These are phyloP conservation scores for Salvelinus sp. DNA, from an alignment of 2,113 vertebrate genomes.

Conservation along the genomic window DNA sequence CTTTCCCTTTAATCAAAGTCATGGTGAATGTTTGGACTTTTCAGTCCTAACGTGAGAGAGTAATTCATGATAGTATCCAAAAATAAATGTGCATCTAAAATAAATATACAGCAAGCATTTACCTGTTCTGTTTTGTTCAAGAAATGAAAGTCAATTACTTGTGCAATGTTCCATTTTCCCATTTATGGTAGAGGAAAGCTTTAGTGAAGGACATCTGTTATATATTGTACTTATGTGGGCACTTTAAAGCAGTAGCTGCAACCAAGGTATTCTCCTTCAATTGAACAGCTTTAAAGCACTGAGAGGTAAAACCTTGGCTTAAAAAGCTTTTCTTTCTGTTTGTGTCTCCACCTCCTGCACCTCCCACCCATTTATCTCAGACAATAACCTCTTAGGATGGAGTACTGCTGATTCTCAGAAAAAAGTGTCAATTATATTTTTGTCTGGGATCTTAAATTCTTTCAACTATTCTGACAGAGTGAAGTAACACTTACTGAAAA, in stretches of 20 bases:
- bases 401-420: neutral
- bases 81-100: too few species aligned
- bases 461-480: neutral
- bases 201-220: too few species aligned
- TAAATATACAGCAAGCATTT: too few species aligned
- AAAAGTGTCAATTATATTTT: neutral
- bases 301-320: neutral
- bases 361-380: too few species aligned
- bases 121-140: too few species aligned
- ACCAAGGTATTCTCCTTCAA: neutral
- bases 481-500: neutral
- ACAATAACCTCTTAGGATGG: neutral
- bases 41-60: too few species aligned
- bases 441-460: neutral
- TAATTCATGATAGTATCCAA: too few species aligned
- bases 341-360: neutral
- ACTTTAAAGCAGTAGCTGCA: neutral
- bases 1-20: too few species aligned
- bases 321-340: neutral
- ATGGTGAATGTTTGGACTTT: too few species aligned
- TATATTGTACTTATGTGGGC: neutral
- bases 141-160: too few species aligned
- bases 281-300: neutral
- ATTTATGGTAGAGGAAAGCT: too few species aligned
- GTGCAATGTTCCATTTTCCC: too few species aligned